Evolutionary conservation across 92 coral and sea anemone species (phyloP), one percentile per base, ranked within the genome.

Genomic region (Porites evermanni): DNA sequence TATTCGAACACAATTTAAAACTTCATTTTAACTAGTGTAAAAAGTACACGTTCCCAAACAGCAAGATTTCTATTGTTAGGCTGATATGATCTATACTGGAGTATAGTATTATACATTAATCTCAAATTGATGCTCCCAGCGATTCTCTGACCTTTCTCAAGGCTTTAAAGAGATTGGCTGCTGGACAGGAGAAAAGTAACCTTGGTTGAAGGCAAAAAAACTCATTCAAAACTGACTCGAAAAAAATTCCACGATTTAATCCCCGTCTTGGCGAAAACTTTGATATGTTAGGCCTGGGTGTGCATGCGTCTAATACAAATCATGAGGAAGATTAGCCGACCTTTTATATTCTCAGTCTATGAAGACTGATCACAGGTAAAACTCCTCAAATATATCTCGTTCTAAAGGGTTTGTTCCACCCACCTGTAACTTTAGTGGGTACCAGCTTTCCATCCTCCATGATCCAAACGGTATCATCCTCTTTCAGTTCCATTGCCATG

Each of bases 401-500:
- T 68, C n/a, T 68, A 68, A 68, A 19, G 29, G 72, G 7, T 68
- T 68, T 68, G 61, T 56, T 24, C 50, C 18, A 83, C 81, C 23
- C 8, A 85, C 88, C 83, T 77, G 84, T 59, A 63, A 85, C 89
- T 32, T 77, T 85, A 21, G 65, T 68, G 6, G 89, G 89, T 0
- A 77, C 84, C 89, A 85, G 84, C 16, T 18, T 85, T 38, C 89
- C 89, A 20, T 77, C 75, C 79, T 67, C 77, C 89, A 85, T 85
- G 77, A 23, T 65, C 89, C 89, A 85, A 60, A 85, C 66, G n/a
- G 70, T 72, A 64, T 85, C 89, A 85, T 23, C 78, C 67, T 85
- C 89, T 67, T 53, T 51, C 71, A 85, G 76, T 12, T 85, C 70
- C 89, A 85, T 85, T 8, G 89, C 88, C 88, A 84, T 84, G 73